These are phyloP conservation scores for Vanessa tameamea DNA, from an alignment of 1,140 invertebrate species.

Conservation along the genomic window DNA sequence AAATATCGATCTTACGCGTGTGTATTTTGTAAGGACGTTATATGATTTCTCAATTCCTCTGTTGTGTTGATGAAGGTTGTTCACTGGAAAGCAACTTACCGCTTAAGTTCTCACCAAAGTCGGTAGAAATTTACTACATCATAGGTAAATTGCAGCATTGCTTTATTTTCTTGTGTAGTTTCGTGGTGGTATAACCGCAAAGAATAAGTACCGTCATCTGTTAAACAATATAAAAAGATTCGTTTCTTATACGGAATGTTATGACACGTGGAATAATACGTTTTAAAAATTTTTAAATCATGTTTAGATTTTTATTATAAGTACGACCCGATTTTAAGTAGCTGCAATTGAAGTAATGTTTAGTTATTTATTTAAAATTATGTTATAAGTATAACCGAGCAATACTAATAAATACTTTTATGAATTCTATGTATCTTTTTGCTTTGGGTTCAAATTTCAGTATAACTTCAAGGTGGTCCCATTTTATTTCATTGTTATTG, in stretches of 20 bases:
- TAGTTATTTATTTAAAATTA: no score
- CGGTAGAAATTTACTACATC: slow-evolving; percentile 28
- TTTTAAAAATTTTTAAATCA: no score
- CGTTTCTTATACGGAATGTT: neutral
- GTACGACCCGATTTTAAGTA: no score
- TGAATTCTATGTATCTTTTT: no score
- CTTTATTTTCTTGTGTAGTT: slow-evolving; percentile 30
- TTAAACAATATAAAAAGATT: neutral
- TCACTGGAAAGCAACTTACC: slow-evolving; percentile 10
- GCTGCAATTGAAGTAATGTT: no score
- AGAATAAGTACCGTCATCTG: neutral
- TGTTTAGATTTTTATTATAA: no score
- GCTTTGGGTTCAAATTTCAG: no score
- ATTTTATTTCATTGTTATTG: no score
- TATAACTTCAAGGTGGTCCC: no score
- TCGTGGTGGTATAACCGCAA: slow-evolving; percentile 14
- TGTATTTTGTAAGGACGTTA: neutral
- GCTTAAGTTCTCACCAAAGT: slow-evolving; percentile 33
- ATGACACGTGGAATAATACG: neutral
- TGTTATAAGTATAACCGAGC: no score
- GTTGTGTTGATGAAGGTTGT: slow-evolving; percentile 2
- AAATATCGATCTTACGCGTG: neutral
- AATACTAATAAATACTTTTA: no score
- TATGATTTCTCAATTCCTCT: neutral
- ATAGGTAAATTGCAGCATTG: slow-evolving; percentile 30